Evolutionary conservation across 2,113 vertebrate species (phyloP), one percentile per base, ranked within the genome.

Genomic region (Indicator indicator): DNA sequence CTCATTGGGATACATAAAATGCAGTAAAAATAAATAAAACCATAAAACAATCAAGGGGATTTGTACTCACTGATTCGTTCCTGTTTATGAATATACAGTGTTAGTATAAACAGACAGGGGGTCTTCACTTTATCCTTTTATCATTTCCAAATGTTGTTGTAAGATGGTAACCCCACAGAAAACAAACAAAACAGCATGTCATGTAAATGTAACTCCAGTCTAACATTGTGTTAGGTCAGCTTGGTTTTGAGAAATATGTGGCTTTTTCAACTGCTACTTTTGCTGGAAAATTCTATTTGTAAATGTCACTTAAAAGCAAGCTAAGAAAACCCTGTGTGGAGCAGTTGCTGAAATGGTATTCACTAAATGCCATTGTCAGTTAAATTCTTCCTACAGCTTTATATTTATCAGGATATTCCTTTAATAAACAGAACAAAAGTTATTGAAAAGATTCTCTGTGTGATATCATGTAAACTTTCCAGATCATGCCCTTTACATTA

Each of bases 101-200:
- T 87, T 91, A 91, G 46, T 55, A 89, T 97, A 97, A 97, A 96
- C 86, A 96, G 92, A 95, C 70, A 77, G 89, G 83, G 80, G 80
- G 89, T 73, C 73, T 59, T 97, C 88, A 88, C 72, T 95, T 94
- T 96, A 93, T 96, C 84, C 75, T 97, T 97, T 97, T 96, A 95
- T 95, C 74, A 81, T 96, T 97, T 96, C 94, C 90, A 97, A 96
- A 97, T 96, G 94, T 97, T 97, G 64, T 79, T 73, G 50, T 96
- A 97, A 95, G 90, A 83, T 86, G 73, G 86, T 74, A 88, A 95
- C 88, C 88, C 64, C 77, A 91, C 77, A 75, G 92, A 88, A 93
- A 91, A 91, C 88, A 95, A 93, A 90, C 84, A 97, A 94, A 95
- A 59, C 88, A 95, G 95, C 81, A 86, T 95, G 92, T 90, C 90